A percentile compares a stretch with the other conserved stretches of the same genome.
phyloP scores from a whole-genome alignment of 2,113 vertebrate species.

The Tichodroma muraria region DNA sequence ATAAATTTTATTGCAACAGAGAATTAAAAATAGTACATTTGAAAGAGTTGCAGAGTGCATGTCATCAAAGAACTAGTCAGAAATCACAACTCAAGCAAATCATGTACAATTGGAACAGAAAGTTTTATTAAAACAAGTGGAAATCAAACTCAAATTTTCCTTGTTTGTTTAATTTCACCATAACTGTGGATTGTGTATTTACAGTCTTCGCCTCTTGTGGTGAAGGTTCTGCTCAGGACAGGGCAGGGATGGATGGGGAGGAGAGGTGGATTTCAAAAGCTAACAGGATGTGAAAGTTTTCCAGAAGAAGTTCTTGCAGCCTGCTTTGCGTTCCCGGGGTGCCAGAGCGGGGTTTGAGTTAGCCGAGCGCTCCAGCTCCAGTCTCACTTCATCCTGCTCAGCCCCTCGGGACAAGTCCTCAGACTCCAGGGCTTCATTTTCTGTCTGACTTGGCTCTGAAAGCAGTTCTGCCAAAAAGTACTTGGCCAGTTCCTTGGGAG shows the following conservation, averaged over 20 bases:
- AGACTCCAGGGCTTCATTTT: conserved; percentile 89
- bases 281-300: conserved; percentile 99
- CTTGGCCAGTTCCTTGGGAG: conserved; percentile 82
- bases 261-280: conserved; percentile 38
- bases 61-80: conserved; percentile 48
- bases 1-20: conserved; percentile 76
- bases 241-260: not conserved
- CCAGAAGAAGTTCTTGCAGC: conserved; percentile 99
- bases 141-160: conserved; percentile 65
- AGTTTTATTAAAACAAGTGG: conserved; percentile 68
- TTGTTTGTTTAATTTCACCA: conserved; percentile 65
- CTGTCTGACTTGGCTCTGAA: conserved; percentile 87
- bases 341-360: conserved; percentile 81
- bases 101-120: conserved; percentile 67
- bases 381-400: conserved; percentile 82
- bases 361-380: conserved; percentile 87
- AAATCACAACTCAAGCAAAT: conserved; percentile 68
- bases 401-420: conserved; percentile 78
- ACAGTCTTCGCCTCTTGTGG: conserved; percentile 72
- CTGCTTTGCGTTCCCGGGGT: conserved; percentile 93
- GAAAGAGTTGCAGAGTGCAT: conserved; percentile 30
- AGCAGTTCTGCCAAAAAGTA: conserved; percentile 88
- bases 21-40: conserved; percentile 75
- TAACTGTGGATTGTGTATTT: conserved; percentile 76
- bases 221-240: conserved; percentile 51